Conservation (phyloP, 2,797 vertebrate species). For the Loris lydekkerianus region DNA sequence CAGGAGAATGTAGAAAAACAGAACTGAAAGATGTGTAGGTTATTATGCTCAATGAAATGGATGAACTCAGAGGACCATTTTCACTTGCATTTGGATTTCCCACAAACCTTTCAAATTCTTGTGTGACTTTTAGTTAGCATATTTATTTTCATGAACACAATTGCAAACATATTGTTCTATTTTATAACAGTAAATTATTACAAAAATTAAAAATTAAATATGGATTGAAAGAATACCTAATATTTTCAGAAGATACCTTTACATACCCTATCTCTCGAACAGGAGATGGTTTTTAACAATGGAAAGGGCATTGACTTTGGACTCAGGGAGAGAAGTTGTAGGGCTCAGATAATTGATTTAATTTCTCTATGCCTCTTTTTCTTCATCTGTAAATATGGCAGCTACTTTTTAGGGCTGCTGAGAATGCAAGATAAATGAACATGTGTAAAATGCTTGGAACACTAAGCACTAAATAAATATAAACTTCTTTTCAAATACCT, state of each 20-base stretch:
- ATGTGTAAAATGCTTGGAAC: neutral
- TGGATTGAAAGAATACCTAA: slow-evolving; percentile 52
- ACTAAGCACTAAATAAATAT: slow-evolving; percentile 41
- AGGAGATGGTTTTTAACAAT: neutral
- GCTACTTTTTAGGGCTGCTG: neutral
- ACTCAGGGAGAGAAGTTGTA: neutral
- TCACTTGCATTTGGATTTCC: slow-evolving; percentile 13
- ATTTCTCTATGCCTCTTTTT: slow-evolving; percentile 17
- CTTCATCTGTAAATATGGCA: slow-evolving; percentile 23
- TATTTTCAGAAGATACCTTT: neutral
- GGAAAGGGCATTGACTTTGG: neutral
- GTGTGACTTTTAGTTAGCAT: slow-evolving; percentile 68
- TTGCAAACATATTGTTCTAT: neutral
- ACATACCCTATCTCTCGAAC: neutral
- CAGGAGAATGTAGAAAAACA: slow-evolving; percentile 97
- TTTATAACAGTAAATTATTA: slow-evolving; percentile 53
- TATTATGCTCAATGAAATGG: slow-evolving; percentile 86
- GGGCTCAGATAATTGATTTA: neutral
- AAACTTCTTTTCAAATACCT: slow-evolving; percentile 7
- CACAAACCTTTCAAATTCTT: slow-evolving; percentile 22
- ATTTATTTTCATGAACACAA: slow-evolving; percentile 65
- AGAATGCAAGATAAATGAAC: slow-evolving; percentile 8
- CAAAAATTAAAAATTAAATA: slow-evolving; percentile 45
- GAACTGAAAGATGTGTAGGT: slow-evolving; percentile 93
- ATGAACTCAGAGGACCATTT: slow-evolving; percentile 63